phyloP scores from a whole-genome alignment of 2,797 vertebrate species.

The Crenuchus spilurus region DNA sequence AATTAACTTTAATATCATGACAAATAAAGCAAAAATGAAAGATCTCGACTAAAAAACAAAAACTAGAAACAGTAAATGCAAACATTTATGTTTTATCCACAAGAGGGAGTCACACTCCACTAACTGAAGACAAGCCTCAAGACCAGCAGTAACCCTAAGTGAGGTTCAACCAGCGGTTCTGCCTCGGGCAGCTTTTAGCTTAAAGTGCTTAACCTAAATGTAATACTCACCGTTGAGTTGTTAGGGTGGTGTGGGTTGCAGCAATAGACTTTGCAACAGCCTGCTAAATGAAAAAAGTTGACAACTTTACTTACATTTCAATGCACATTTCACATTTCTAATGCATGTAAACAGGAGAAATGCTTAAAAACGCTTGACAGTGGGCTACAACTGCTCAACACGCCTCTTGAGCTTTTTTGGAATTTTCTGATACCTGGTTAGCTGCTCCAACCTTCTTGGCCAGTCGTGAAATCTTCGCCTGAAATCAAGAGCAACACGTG shows the following conservation, averaged over 20 bases:
- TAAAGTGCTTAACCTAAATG: neutral
- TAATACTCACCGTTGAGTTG: constrained; percentile 66
- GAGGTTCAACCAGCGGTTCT: neutral
- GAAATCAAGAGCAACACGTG: constrained; percentile 32
- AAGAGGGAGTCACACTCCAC: neutral
- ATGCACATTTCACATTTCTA: too few relatives aligned
- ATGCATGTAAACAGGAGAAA: too few relatives aligned
- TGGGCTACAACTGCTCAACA: too few relatives aligned
- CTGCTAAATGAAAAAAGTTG: constrained; percentile 51
- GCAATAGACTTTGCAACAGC: constrained; percentile 61
- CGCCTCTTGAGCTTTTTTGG: constrained; percentile 87
- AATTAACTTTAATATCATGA: constrained; percentile 23
- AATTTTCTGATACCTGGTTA: constrained; percentile 87
- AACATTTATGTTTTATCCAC: neutral
- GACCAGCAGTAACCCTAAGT: neutral
- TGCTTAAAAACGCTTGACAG: too few relatives aligned
- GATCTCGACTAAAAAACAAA: neutral
- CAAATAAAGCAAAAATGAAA: neutral
- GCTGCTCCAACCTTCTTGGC: constrained; percentile 93
- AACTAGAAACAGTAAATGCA: neutral
- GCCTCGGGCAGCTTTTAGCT: neutral
- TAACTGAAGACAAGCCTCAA: neutral
- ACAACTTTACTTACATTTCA: too few relatives aligned
- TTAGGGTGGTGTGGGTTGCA: constrained; percentile 55
- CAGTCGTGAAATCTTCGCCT: constrained; percentile 93